Evolutionary conservation across 2,888 invertebrate genomes (phyloP).

Genomic region (Troides oblongomaculatus): DNA sequence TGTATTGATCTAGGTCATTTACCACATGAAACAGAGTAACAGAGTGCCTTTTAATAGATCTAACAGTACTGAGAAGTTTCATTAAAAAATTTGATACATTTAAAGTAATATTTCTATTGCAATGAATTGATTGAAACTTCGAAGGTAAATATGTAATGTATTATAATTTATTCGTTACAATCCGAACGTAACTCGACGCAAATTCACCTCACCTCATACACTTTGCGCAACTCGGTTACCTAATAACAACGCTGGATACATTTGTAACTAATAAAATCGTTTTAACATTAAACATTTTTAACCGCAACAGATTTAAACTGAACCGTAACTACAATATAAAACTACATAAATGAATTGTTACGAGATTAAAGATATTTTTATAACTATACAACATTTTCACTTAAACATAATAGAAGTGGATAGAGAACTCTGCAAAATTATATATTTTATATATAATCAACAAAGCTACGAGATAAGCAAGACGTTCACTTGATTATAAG

Average conservation of each 20-base stretch:
- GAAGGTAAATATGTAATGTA: neutral
- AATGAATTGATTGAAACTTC: neutral
- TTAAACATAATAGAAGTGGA: no score
- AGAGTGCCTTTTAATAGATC: neutral
- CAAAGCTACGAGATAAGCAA: no score
- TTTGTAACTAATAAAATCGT: constrained; percentile 2
- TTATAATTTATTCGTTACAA: neutral
- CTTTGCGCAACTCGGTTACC: constrained; percentile 15
- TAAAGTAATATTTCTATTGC: neutral
- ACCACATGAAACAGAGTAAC: neutral
- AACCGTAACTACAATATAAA: no score
- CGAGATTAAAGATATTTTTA: no score
- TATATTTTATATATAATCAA: no score
- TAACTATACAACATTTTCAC: no score
- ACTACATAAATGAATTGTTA: no score
- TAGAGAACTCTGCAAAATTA: no score
- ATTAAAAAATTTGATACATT: neutral
- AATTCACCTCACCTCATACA: constrained; percentile 4
- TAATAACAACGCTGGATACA: constrained; percentile 5
- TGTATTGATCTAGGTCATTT: no score
- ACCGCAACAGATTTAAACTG: no score
- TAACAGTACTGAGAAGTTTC: neutral
- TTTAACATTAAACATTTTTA: neutral
- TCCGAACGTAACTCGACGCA: neutral
- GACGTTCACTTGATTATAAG: no score